Percentiles rank a stretch among this genome's conserved stretches.
Evolutionary conservation across 1,140 invertebrate species (phyloP).

Genomic region (Vanessa tameamea): DNA sequence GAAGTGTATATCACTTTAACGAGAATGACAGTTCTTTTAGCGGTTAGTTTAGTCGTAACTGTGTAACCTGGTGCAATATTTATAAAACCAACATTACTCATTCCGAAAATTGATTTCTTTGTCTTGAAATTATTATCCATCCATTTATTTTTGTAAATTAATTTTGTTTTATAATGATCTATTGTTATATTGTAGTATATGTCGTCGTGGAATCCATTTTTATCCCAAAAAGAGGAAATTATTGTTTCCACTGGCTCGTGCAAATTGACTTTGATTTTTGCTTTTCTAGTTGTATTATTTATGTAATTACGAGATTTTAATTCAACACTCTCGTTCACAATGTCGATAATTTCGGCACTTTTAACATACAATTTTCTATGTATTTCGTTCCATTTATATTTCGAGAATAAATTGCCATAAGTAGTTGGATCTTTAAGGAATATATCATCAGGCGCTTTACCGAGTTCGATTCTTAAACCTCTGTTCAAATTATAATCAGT

Average conservation of each 20-base stretch:
- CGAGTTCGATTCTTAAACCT: conserved; percentile 51
- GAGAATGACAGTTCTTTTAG: conserved; percentile 44
- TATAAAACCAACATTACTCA: conserved; percentile 41
- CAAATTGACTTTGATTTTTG: conserved; percentile 35
- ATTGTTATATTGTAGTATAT: conserved; percentile 45
- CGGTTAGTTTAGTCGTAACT: conserved; percentile 42
- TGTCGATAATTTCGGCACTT: conserved; percentile 34
- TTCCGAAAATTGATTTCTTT: conserved; percentile 39
- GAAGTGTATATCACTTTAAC: conserved; percentile 50
- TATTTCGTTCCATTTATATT: conserved; percentile 54
- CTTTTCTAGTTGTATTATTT: conserved; percentile 46
- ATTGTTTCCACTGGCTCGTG: conserved; percentile 43
- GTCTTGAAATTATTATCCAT: conserved; percentile 41
- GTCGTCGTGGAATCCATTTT: conserved; percentile 44
- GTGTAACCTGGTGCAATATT: conserved; percentile 43
- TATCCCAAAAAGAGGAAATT: conserved; percentile 46
- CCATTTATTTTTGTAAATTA: conserved; percentile 48
- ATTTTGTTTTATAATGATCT: conserved; percentile 36
- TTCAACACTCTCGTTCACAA: conserved; percentile 43
- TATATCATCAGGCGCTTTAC: conserved; percentile 51
- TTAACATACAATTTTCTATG: conserved; percentile 44
- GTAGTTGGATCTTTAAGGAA: conserved; percentile 58
- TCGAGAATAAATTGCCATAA: conserved; percentile 51
- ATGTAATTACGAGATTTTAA: conserved; percentile 46
- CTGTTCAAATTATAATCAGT: conserved; percentile 52